Base-by-base conservation (phyloP, 2,797 vertebrate genomes). In the Monodelphis domestica region DNA sequence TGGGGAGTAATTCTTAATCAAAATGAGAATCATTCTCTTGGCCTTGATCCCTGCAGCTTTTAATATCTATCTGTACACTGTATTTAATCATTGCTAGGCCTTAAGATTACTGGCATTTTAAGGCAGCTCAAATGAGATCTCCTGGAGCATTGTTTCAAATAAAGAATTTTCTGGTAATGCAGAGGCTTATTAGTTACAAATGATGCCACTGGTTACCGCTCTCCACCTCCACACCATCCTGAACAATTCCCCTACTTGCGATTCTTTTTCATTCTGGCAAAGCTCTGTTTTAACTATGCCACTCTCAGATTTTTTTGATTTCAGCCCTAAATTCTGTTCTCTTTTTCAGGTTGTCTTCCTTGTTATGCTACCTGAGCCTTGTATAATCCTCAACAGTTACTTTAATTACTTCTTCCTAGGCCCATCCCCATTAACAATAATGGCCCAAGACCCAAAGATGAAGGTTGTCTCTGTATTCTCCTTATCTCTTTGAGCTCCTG, bases 81-180 rank as follows among this genome's bases (percentile, higher is more conserved):
- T 88, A 90, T 90, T 96, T 96, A 95, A 97, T 96, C 88, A 95
- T 89, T 45, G n/a, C 90, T 90, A 38, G 29, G 57, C 17, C 88
- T 78, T 92, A 94, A 95, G 97, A 96, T 96, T 95, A 93, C 88
- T 95, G 93, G 93, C 93, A 97, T 96, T 95, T 95, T 95, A 95
- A 93, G 96, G 57, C 28, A 95, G 95, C 91, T 94, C 94, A 95
- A 96, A 96, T 96, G 94, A 95, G 94, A 94, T 96, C 95, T 96
- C 94, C 96, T 96, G 88, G 54, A 96, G 88, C 93, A 94, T 90
- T 95, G 70, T 92, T 97, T n/a, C 95, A 95, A 97, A 97, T 94
- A 97, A 95, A 87, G 63, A 95, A 96, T 84, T 95, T 95, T 29
- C 91, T 95, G 91, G 95, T 95, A 95, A 94, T 92, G 7, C 33